These are phyloP conservation scores for Dryoscopus gambensis DNA, from an alignment of 2,113 vertebrate species.

Conservation along the genomic window DNA sequence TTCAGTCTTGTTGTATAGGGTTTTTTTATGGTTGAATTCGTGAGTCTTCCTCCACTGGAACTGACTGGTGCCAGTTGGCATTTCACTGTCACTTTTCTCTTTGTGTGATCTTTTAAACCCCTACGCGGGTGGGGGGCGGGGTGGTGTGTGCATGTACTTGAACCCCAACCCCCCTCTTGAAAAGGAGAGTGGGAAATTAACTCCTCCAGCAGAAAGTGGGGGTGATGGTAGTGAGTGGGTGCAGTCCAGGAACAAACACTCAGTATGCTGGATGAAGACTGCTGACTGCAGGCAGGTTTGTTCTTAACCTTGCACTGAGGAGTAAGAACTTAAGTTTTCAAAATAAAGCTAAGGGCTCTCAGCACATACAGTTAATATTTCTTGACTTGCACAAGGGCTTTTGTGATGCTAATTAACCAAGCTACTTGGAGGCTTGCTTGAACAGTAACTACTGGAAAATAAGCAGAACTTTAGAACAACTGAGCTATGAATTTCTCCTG, in stretches of 20 bases:
- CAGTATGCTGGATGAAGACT: background rate
- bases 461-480: background rate
- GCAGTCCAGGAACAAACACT: background rate
- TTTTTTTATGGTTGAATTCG: background rate
- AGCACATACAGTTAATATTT: background rate
- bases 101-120: background rate
- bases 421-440: background rate
- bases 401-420: background rate
- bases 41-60: background rate
- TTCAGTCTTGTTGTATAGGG: background rate
- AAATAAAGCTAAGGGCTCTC: background rate
- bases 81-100: background rate
- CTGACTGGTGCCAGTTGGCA: background rate
- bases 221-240: background rate
- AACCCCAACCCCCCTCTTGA: background rate
- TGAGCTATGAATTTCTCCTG: background rate
- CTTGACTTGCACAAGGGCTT: background rate
- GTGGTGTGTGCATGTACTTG: background rate
- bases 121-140: rapidly evolving
- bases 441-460: background rate
- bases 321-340: background rate
- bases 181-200: background rate
- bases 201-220: background rate
- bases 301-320: background rate
- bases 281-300: background rate